Conservation (phyloP, 2,888 invertebrate species). For the Lycophotia porphyrea region DNA sequence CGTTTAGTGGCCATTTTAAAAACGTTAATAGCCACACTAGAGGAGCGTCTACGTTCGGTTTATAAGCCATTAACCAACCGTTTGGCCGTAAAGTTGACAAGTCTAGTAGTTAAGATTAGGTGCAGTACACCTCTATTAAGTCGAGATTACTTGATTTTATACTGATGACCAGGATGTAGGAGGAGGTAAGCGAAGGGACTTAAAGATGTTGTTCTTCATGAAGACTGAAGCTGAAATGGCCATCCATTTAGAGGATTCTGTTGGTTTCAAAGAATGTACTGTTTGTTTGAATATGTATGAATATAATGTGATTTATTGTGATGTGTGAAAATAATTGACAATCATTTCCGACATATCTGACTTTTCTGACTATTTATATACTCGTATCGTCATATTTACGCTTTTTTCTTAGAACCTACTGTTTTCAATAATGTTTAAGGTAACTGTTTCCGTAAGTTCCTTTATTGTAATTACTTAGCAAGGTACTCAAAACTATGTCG, state of each 20-base stretch:
- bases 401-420: not conserved
- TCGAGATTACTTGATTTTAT: slow-evolving; percentile 40
- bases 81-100: slow-evolving; percentile 82
- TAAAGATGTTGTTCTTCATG: not conserved
- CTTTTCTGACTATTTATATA: no score
- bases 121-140: slow-evolving; percentile 58
- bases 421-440: not conserved
- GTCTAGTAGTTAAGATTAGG: slow-evolving; percentile 79
- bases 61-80: slow-evolving; percentile 80
- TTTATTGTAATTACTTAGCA: not conserved
- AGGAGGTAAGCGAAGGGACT: slow-evolving; percentile 1
- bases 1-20: slow-evolving; percentile 76
- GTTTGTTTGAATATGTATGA: not conserved
- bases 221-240: not conserved
- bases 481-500: not conserved
- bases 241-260: not conserved
- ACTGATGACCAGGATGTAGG: slow-evolving; percentile 28
- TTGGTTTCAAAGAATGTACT: not conserved
- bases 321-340: not conserved
- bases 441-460: not conserved
- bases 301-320: not conserved
- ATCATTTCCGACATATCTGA: not conserved
- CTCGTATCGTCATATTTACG: not conserved
- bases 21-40: slow-evolving; percentile 70
- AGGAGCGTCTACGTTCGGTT: slow-evolving; percentile 68